phyloP scores from a whole-genome alignment of 2,888 invertebrate genomes.

The Busseola fusca region DNA sequence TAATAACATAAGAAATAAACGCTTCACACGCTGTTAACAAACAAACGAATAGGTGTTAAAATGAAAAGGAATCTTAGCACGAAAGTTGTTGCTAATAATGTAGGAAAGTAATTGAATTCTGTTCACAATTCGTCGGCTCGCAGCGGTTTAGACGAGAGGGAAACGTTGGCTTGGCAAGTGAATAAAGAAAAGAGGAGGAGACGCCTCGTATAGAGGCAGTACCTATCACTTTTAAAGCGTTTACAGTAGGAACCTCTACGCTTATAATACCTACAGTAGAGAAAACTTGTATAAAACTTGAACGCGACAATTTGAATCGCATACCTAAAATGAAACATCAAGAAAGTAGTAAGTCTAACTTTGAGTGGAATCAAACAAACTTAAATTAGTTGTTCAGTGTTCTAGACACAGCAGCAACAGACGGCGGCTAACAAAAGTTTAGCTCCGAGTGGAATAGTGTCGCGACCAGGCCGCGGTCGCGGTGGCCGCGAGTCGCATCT shows the following conservation, averaged over 20 bases:
- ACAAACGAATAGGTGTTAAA: conserved; percentile 45
- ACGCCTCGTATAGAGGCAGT: neutral
- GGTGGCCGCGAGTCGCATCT: conserved; percentile 67
- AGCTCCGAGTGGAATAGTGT: conserved; percentile 46
- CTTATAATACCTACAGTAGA: neutral
- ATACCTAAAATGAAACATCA: conserved; percentile 33
- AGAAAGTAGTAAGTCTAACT: conserved; percentile 30
- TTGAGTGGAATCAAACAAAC: conserved; percentile 41
- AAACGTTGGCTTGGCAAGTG: neutral
- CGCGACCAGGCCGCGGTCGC: conserved; percentile 53
- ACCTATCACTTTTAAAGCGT: neutral
- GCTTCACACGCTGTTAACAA: conserved; percentile 30
- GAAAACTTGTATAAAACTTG: conserved; percentile 1
- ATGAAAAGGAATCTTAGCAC: conserved; percentile 45
- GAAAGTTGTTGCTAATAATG: conserved; percentile 23
- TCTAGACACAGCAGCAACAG: conserved; percentile 41
- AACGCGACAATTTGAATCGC: conserved; percentile 20
- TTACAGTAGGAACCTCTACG: neutral
- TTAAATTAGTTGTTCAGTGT: conserved; percentile 61
- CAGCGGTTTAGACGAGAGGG: conserved; percentile 7
- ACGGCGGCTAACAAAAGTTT: conserved; percentile 47
- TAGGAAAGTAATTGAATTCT: conserved; percentile 36
- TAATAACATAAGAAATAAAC: conserved; percentile 15
- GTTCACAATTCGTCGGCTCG: conserved; percentile 29
- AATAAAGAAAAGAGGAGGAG: neutral